Conservation (phyloP, 2,113 vertebrate genomes). For the Ochotona princeps region DNA sequence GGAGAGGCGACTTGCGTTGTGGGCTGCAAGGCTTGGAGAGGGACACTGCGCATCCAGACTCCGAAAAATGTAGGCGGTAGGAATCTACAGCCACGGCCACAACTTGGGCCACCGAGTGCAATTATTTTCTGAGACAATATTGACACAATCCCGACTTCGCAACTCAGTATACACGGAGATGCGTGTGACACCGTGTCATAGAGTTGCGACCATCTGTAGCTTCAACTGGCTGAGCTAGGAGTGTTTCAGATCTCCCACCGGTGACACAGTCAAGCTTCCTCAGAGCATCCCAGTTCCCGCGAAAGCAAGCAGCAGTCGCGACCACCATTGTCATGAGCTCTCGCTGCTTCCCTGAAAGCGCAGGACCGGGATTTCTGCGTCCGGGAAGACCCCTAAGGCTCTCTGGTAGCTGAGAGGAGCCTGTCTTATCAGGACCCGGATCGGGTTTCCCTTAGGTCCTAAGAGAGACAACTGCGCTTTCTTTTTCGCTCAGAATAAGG, state of each 20-base stretch:
- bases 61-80: not conserved
- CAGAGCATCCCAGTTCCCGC: not conserved
- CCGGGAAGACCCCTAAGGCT: not conserved
- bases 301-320: not conserved
- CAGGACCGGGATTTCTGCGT: not conserved
- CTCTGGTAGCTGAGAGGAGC: not conserved
- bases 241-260: constrained; percentile 20
- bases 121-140: constrained; percentile 6
- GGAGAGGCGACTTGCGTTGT: not conserved
- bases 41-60: not conserved
- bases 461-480: not conserved
- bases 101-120: not conserved
- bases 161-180: not conserved
- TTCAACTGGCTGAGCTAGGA: not conserved
- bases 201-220: not conserved
- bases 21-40: not conserved
- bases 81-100: constrained; percentile 10
- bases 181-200: too few relatives aligned
- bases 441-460: not conserved
- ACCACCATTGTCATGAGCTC: not conserved
- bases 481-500: not conserved
- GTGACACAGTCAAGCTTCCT: not conserved
- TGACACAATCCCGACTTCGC: not conserved
- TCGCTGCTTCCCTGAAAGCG: not conserved
- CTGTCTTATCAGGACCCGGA: not conserved